phyloP scores from a whole-genome alignment of 2,797 vertebrate species.

The Allochrocebus solatus region DNA sequence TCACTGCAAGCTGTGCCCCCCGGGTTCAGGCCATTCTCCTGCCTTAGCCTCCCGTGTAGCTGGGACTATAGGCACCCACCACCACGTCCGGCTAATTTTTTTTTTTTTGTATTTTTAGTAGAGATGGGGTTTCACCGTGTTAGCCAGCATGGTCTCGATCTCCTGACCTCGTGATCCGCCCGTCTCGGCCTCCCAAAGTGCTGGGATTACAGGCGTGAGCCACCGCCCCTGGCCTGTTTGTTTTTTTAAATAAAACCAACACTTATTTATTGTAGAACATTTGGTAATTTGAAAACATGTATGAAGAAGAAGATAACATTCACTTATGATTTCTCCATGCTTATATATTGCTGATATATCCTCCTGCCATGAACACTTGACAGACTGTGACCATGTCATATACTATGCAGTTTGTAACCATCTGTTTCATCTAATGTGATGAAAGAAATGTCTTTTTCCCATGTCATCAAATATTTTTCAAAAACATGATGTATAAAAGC shows the following conservation, averaged over 20 bases:
- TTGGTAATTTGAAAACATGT: constrained; percentile 18
- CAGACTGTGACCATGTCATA: background rate
- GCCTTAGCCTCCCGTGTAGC: too few species aligned
- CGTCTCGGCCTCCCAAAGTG: too few species aligned
- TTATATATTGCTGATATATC: background rate
- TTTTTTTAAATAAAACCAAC: background rate
- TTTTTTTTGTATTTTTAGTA: too few species aligned
- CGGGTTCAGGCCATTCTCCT: too few species aligned
- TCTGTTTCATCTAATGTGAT: background rate
- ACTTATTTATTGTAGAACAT: background rate
- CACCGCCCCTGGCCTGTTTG: too few species aligned
- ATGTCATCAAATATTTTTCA: constrained; percentile 35
- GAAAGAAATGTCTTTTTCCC: background rate
- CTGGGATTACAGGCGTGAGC: too few species aligned
- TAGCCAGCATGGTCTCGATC: too few species aligned
- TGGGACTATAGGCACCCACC: too few species aligned
- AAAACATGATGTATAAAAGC: constrained; percentile 28
- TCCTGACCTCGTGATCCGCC: too few species aligned
- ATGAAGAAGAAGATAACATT: constrained; percentile 30
- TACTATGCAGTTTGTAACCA: background rate
- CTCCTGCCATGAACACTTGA: background rate
- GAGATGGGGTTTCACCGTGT: too few species aligned
- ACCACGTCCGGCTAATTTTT: too few species aligned
- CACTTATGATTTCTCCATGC: background rate
- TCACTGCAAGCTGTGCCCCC: too few species aligned